A percentile compares a stretch with the other conserved stretches of the same genome.
phyloP scores from a whole-genome alignment of 1,140 invertebrate species.

The Platyscapa corneri region DNA sequence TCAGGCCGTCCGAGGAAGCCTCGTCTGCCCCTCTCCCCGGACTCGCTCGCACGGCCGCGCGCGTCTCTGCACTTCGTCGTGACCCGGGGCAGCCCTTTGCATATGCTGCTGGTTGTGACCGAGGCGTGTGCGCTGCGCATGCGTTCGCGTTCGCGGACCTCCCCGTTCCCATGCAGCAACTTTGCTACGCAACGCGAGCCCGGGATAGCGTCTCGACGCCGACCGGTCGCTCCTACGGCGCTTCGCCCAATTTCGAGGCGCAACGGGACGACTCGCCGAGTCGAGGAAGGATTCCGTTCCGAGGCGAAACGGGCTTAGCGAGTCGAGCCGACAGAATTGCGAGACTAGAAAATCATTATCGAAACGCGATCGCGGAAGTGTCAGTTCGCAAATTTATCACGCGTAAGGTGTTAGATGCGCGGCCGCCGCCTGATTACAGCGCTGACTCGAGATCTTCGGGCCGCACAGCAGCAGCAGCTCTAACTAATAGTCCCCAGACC shows the following conservation, averaged over 20 bases:
- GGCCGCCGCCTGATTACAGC: not conserved
- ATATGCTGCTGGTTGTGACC: not conserved
- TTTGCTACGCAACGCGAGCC: too few relatives aligned
- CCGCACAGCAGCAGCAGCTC: constrained; percentile 10
- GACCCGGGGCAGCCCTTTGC: constrained; percentile 25
- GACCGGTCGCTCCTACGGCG: too few relatives aligned
- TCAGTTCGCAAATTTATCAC: constrained; percentile 6
- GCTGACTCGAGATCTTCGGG: not conserved
- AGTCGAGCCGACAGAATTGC: not conserved
- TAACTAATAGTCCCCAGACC: constrained; percentile 3
- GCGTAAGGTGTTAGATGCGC: not conserved
- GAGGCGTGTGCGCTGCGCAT: not conserved
- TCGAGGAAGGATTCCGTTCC: too few relatives aligned
- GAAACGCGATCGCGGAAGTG: not conserved
- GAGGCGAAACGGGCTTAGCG: too few relatives aligned
- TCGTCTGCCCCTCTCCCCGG: not conserved
- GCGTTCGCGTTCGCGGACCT: not conserved
- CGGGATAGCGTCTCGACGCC: not conserved
- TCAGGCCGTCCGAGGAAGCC: not conserved
- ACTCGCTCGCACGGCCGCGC: not conserved
- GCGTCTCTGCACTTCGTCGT: not conserved
- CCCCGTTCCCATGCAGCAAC: not conserved
- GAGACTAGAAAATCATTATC: not conserved
- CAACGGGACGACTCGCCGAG: too few relatives aligned
- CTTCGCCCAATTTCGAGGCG: too few relatives aligned